phyloP scores from a whole-genome alignment of 2,797 vertebrate genomes.

The Enteromius treurensis region DNA sequence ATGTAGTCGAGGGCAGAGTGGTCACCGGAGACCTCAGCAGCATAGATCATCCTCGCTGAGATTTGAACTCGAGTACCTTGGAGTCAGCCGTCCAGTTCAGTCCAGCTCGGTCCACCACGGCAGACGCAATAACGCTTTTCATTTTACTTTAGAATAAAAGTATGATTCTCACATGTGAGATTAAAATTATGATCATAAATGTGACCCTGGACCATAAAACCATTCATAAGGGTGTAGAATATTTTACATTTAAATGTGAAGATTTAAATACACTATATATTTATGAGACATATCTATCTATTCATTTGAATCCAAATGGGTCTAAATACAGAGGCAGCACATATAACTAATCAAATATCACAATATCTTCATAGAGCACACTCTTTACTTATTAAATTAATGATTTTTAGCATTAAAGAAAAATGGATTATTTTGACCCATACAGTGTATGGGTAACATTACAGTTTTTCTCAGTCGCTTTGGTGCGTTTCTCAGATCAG shows the following conservation, averaged over 20 bases:
- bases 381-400: background rate
- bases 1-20: slow-evolving; percentile 26
- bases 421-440: background rate
- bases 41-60: slow-evolving; percentile 23
- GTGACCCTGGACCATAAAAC: background rate
- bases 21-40: slow-evolving; percentile 28
- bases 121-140: background rate
- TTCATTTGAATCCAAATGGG: background rate
- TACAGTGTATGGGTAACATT: background rate
- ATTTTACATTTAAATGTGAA: background rate
- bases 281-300: too few species aligned
- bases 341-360: background rate
- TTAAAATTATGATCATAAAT: background rate
- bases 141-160: background rate
- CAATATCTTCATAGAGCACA: background rate
- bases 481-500: too few species aligned
- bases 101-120: background rate
- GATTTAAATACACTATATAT: background rate
- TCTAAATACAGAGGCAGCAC: background rate
- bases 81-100: background rate
- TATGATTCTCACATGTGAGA: background rate
- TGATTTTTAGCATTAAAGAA: background rate
- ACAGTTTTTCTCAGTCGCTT: too few species aligned
- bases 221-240: background rate
- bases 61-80: slow-evolving; percentile 7